These are phyloP conservation scores for Tenthredo scrophulariae DNA, from an alignment of 2,888 invertebrate species.

Conservation along the genomic window DNA sequence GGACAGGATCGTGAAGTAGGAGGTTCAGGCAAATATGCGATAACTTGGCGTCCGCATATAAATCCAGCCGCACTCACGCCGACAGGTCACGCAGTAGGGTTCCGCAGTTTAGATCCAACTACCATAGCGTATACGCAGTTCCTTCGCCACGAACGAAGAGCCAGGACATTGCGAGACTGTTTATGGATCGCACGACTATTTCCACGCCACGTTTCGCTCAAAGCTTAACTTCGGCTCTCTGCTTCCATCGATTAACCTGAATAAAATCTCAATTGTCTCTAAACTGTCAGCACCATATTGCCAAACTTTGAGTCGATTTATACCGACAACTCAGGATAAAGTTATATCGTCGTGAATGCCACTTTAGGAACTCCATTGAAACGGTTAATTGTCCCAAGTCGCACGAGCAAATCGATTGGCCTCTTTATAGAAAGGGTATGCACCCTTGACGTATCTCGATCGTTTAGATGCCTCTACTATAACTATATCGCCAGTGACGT, in stretches of 20 bases:
- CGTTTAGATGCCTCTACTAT: neutral
- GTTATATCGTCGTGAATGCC: slow-evolving; percentile 26
- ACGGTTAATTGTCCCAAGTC: slow-evolving; percentile 40
- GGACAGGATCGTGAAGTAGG: slow-evolving; percentile 55
- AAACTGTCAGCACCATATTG: slow-evolving; percentile 37
- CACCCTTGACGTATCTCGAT: neutral
- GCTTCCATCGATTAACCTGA: slow-evolving; percentile 24
- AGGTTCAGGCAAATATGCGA: slow-evolving; percentile 75
- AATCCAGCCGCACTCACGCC: slow-evolving; percentile 76
- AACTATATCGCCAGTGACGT: neutral
- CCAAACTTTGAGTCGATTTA: slow-evolving; percentile 31
- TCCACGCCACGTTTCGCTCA: slow-evolving; percentile 10
- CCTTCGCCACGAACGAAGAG: slow-evolving; percentile 44
- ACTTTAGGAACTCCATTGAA: slow-evolving; percentile 28
- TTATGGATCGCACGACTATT: slow-evolving; percentile 39
- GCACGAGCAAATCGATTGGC: slow-evolving; percentile 36
- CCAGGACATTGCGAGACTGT: slow-evolving; percentile 42
- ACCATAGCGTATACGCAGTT: slow-evolving; percentile 19
- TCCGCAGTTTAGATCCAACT: slow-evolving; percentile 56
- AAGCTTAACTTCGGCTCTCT: neutral
- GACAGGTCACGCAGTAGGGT: slow-evolving; percentile 77
- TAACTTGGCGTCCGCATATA: slow-evolving; percentile 77
- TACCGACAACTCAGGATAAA: slow-evolving; percentile 13
- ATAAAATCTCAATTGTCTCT: slow-evolving; percentile 44
- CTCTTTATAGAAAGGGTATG: slow-evolving; percentile 8